These are phyloP conservation scores for Noctua fimbriata DNA, from an alignment of 2,888 invertebrate species.

Conservation along the genomic window DNA sequence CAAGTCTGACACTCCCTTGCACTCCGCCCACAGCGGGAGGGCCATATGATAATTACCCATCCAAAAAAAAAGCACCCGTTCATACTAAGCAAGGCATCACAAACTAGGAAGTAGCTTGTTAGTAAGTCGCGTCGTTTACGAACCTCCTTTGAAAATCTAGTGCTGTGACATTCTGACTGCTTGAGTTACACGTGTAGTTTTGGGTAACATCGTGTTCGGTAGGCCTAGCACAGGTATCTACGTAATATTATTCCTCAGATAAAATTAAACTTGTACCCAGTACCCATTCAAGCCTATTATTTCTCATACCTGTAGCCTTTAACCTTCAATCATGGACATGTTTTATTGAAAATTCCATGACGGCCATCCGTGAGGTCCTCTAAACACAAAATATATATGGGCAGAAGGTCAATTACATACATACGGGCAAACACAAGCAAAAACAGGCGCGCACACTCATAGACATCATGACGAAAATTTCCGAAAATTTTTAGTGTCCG, in stretches of 20 bases:
- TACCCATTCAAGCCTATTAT: slow-evolving; percentile 1
- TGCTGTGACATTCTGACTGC: not conserved
- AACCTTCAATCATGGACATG: slow-evolving; percentile 47
- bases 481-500: no score
- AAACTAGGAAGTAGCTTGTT: no score
- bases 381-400: not conserved
- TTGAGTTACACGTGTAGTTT: not conserved
- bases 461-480: not conserved
- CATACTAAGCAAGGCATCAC: no score
- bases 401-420: slow-evolving; percentile 3
- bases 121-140: not conserved
- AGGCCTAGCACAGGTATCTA: not conserved
- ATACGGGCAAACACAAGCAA: not conserved
- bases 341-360: slow-evolving; percentile 61
- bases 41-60: no score
- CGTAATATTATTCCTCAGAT: slow-evolving; percentile 4
- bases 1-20: no score
- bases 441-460: not conserved
- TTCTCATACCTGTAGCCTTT: slow-evolving; percentile 35
- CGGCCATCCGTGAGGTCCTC: slow-evolving; percentile 9
- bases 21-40: no score
- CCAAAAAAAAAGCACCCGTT: no score
- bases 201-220: not conserved
- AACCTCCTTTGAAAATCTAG: not conserved
- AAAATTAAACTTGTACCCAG: not conserved